These are phyloP conservation scores for Hydrolagus affinis DNA, from an alignment of 2,113 vertebrate species.

Conservation along the genomic window DNA sequence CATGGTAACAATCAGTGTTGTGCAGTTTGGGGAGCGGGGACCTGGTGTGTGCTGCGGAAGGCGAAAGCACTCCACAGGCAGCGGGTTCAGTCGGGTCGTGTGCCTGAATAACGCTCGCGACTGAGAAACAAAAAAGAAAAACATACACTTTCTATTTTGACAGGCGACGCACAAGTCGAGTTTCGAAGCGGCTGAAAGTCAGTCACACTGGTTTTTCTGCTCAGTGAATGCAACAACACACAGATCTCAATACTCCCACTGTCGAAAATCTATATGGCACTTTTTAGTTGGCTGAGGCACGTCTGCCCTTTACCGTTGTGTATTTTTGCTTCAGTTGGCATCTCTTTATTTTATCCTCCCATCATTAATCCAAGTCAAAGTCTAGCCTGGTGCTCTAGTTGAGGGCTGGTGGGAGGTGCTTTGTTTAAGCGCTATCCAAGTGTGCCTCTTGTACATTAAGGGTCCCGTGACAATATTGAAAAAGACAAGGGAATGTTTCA, in stretches of 20 bases:
- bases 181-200: neutral
- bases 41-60: neutral
- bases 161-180: neutral
- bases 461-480: too few species aligned
- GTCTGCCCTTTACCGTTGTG: neutral
- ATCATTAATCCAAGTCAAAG: too few species aligned
- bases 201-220: neutral
- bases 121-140: neutral
- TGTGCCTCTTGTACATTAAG: too few species aligned
- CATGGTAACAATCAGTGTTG: slow-evolving; percentile 30
- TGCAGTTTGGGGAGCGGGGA: neutral
- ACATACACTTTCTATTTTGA: neutral
- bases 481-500: too few species aligned
- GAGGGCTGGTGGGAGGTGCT: too few species aligned
- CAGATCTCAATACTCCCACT: neutral
- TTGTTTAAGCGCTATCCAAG: too few species aligned
- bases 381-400: too few species aligned
- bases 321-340: neutral
- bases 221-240: neutral
- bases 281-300: too few species aligned
- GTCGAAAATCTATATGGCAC: neutral
- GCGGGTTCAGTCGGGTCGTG: neutral
- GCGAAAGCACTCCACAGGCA: neutral
- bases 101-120: slow-evolving; percentile 20
- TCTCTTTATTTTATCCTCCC: neutral